A percentile compares a stretch with the other conserved stretches of the same genome.
These are phyloP conservation scores for Propithecus perrieri DNA, from an alignment of 2,797 vertebrate species.

Conservation along the genomic window DNA sequence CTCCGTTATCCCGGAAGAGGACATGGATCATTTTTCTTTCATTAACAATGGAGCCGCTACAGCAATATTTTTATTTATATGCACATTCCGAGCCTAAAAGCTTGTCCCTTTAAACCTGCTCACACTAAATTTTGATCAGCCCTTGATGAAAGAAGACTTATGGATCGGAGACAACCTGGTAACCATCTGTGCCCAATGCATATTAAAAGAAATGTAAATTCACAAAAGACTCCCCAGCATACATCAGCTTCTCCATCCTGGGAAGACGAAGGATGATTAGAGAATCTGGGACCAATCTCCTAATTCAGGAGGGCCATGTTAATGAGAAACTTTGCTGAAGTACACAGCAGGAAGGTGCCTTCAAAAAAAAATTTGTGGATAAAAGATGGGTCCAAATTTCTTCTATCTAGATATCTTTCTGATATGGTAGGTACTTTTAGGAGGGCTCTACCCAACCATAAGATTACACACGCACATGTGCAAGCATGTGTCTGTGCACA, in stretches of 20 bases:
- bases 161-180: conserved; percentile 40
- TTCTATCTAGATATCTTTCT: not conserved
- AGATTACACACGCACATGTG: not conserved
- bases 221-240: conserved; percentile 51
- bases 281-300: conserved; percentile 58
- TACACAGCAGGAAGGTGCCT: not conserved
- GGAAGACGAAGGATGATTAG: conserved; percentile 49
- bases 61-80: conserved; percentile 77
- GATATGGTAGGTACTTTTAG: not conserved
- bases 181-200: conserved; percentile 55
- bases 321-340: conserved; percentile 38
- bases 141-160: conserved; percentile 75
- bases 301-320: not conserved
- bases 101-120: conserved; percentile 73
- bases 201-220: conserved; percentile 64
- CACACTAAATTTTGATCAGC: conserved; percentile 75
- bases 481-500: not conserved
- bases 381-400: not conserved
- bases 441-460: not conserved
- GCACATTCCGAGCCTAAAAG: conserved; percentile 66
- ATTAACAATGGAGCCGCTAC: conserved; percentile 69
- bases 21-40: conserved; percentile 76
- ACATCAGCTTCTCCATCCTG: conserved; percentile 36
- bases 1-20: conserved; percentile 70
- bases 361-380: conserved; percentile 20